Base-by-base conservation (phyloP, 30 jellyfish, hydroid and myxozoan genomes). In the Cassiopea andromeda region DNA sequence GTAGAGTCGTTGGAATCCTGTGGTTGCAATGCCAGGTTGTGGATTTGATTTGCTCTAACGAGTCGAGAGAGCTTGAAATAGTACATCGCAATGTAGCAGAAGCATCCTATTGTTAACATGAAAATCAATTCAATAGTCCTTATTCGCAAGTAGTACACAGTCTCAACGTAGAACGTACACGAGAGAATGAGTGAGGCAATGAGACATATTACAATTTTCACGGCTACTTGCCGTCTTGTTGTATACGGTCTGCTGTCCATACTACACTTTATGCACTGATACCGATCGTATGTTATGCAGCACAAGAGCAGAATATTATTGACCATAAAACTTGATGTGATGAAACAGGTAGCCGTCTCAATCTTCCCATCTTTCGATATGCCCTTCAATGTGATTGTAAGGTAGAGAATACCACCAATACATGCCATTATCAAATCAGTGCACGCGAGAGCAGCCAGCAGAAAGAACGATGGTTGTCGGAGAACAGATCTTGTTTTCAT, bases 361-460 rank as follows among this genome's bases (percentile, higher is more conserved):
- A 67, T 38, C 73, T 12, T 44, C 7, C 90, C 66, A 47, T 73
- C 67, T 45, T 47, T 44, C 16, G 90, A 81, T 7, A 12, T 59
- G 17, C 72, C 61, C 18, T 12, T 38, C 71, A 81, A 14, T 1
- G 70, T n/a, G 1, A 81, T 48, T 18, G 17, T 82, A 38, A 67
- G 64, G 73, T 81, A 81, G 48, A 67, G 7, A 46, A 69, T 10
- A 16, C 80, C 81, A 10, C 82, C n/a, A 4, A 47, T 70, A 3
- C 17, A n/a, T 2, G 48, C 90, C 90, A 81, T 81, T 2, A 48
- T 16, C 50, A 81, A 44, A 48, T 81, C 90, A 7, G 90, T 14
- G 72, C 83, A 60, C 1, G 90, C 90, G 46, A 81, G 69, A 44
- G 90, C 90, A 46, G 82, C 90, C 1, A 81, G 2, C 38, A 81